A percentile compares a stretch with the other conserved stretches of the same genome.
Conservation (phyloP, 2,113 vertebrate genomes). For the Muntiacus reevesi region DNA sequence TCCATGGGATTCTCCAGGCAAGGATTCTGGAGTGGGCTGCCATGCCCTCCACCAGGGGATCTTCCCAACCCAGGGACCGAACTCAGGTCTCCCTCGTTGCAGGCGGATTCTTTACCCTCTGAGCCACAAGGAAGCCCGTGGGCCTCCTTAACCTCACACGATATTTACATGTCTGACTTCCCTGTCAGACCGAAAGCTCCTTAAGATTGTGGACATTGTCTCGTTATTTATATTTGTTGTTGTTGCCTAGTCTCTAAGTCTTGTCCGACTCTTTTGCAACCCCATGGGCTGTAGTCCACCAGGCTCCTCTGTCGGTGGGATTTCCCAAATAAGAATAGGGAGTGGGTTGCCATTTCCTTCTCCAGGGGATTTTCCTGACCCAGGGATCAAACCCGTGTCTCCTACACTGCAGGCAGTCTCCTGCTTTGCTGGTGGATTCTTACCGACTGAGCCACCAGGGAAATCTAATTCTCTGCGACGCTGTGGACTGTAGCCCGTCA, state of each 20-base stretch:
- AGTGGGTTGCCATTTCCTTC: background rate
- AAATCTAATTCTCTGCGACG: too few relatives aligned
- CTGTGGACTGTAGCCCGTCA: too few relatives aligned
- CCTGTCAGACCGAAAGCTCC: background rate
- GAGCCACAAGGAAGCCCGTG: background rate
- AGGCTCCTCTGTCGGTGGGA: background rate
- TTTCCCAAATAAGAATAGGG: background rate
- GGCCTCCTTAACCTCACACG: background rate
- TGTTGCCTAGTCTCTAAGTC: background rate
- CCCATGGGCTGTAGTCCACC: background rate
- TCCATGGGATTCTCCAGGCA: background rate
- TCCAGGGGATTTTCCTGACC: background rate
- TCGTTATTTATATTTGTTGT: background rate
- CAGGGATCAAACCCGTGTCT: background rate
- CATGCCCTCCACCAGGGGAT: background rate
- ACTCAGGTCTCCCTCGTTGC: background rate
- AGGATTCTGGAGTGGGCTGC: background rate
- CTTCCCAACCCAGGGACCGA: background rate
- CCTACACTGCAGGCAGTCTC: too few relatives aligned
- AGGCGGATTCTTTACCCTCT: background rate
- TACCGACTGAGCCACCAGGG: too few relatives aligned
- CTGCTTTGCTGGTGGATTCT: too few relatives aligned
- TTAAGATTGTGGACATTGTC: background rate
- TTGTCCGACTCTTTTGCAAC: background rate
- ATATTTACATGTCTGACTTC: background rate